Percentiles rank a stretch among this genome's conserved stretches.
Conservation (phyloP, 2,888 invertebrate species). For the Zootermopsis nevadensis region DNA sequence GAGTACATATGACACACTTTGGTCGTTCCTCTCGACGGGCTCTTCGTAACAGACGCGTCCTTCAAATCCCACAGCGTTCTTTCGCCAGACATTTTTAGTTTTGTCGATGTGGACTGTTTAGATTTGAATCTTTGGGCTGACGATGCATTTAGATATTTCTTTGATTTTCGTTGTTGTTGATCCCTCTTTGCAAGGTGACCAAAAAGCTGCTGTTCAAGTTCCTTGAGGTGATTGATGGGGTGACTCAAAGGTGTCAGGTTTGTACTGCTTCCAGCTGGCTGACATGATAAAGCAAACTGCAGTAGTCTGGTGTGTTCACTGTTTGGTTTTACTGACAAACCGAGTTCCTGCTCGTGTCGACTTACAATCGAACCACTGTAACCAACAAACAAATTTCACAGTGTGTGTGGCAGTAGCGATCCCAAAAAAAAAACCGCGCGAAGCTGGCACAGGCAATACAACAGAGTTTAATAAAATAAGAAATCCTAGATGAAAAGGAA, state of each 20-base stretch:
- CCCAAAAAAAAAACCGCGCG: too few species aligned
- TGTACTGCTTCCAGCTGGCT: slow-evolving; percentile 36
- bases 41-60: slow-evolving; percentile 54
- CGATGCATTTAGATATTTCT: background rate
- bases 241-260: slow-evolving; percentile 57
- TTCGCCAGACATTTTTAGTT: background rate
- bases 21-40: background rate
- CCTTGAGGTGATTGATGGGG: slow-evolving; percentile 68
- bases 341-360: slow-evolving; percentile 56
- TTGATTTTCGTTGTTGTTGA: slow-evolving; percentile 32
- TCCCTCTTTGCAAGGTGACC: slow-evolving; percentile 61
- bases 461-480: too few species aligned
- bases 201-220: slow-evolving; percentile 66
- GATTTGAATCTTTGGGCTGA: background rate
- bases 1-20: slow-evolving; percentile 52
- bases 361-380: slow-evolving; percentile 4
- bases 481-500: too few species aligned
- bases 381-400: background rate
- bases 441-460: too few species aligned
- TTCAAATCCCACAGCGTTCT: slow-evolving; percentile 63
- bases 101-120: background rate
- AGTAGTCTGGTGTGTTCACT: slow-evolving; percentile 59
- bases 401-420: background rate
- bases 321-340: slow-evolving; percentile 58
- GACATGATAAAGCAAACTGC: slow-evolving; percentile 58